Evolutionary conservation across 2,888 invertebrate genomes (phyloP).

Genomic region (Drosophila crucigera): DNA sequence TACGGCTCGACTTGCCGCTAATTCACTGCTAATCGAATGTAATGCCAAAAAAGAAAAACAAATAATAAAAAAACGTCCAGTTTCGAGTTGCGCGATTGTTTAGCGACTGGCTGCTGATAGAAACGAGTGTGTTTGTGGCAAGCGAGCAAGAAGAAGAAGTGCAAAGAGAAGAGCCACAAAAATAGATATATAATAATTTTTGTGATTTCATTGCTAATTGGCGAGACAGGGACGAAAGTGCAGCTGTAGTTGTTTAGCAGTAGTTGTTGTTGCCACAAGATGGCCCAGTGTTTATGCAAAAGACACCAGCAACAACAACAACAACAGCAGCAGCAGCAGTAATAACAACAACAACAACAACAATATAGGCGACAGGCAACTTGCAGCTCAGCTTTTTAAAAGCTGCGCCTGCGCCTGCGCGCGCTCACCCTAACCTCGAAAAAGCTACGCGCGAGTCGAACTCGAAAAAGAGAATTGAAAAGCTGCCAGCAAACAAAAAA

Average conservation of each 20-base stretch:
- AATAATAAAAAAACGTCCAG: conserved; percentile 19
- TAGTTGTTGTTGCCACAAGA: conserved; percentile 27
- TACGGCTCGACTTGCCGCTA: conserved; percentile 41
- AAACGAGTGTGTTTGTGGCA: conserved; percentile 12
- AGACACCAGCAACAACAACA: conserved; percentile 33
- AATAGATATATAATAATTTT: conserved; percentile 36
- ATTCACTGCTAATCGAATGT: conserved; percentile 58
- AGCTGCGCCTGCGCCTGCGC: conserved; percentile 70
- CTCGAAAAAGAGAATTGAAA: conserved; percentile 57
- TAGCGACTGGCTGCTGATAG: conserved; percentile 49
- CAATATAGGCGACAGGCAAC: conserved; percentile 17
- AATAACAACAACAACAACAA: conserved; percentile 33
- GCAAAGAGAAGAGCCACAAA: conserved; percentile 12
- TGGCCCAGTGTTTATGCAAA: conserved; percentile 64
- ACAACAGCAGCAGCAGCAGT: conserved; percentile 13
- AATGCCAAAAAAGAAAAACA: conserved; percentile 34
- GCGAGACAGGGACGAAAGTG: conserved; percentile 44
- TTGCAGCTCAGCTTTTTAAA: conserved; percentile 45
- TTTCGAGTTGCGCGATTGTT: conserved; percentile 28
- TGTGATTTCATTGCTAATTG: conserved; percentile 74
- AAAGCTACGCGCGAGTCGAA: conserved; percentile 49
- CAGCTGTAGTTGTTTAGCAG: conserved; percentile 18
- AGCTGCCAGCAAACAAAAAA: conserved; percentile 37
- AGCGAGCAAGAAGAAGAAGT: not conserved
- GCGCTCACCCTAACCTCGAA: conserved; percentile 69